phyloP scores from a whole-genome alignment of 1,140 invertebrate genomes.

The Rhyacophila brunnea region DNA sequence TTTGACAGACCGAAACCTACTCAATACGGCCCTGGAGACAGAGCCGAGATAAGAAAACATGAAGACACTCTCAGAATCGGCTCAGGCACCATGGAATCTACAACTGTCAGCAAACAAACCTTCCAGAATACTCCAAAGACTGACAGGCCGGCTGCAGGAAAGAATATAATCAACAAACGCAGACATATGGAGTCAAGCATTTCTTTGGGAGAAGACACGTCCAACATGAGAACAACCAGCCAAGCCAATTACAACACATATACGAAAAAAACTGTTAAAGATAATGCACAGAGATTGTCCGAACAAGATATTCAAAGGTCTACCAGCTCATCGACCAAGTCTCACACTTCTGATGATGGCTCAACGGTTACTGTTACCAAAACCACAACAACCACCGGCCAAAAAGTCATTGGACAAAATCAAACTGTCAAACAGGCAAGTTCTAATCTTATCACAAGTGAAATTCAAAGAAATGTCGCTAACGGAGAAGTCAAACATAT shows the following conservation, averaged over 20 bases:
- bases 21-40: constrained; percentile 43
- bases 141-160: constrained; percentile 33
- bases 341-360: constrained; percentile 56
- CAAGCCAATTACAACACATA: constrained; percentile 63
- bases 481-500: constrained; percentile 23
- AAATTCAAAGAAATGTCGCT: constrained; percentile 26
- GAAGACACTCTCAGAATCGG: constrained; percentile 56
- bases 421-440: constrained; percentile 19
- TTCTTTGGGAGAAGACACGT: constrained; percentile 58
- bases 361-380: constrained; percentile 53
- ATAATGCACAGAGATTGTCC: constrained; percentile 38
- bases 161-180: constrained; percentile 40
- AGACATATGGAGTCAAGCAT: constrained; percentile 65
- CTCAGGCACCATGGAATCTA: constrained; percentile 53
- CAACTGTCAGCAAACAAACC: constrained; percentile 52
- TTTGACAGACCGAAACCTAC: constrained; percentile 43
- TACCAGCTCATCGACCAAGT: constrained; percentile 38
- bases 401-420: constrained; percentile 18
- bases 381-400: constrained; percentile 42
- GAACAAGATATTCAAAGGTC: constrained; percentile 29
- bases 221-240: constrained; percentile 57
- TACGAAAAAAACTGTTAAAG: constrained; percentile 47
- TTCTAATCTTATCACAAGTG: constrained; percentile 26
- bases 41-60: constrained; percentile 52
- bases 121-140: constrained; percentile 50